Evolutionary conservation across 2,888 invertebrate genomes (phyloP), one percentile per base, ranked within the genome.

Genomic region (Eupelmus urozonus): DNA sequence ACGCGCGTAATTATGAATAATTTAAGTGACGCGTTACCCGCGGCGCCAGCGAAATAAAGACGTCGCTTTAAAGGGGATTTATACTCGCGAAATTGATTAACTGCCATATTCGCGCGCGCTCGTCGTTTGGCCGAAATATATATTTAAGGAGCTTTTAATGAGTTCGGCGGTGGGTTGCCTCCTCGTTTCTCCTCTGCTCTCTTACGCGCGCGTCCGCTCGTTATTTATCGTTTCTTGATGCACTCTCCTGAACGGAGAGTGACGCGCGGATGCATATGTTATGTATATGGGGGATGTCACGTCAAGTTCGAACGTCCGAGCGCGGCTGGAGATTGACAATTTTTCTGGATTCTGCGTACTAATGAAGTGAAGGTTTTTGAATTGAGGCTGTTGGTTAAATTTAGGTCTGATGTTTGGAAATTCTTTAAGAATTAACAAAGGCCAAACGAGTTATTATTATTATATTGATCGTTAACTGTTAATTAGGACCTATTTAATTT

Each of bases 81-180:
- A 49, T 60, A 60, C 60, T 60, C 34, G 70, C 49, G 20, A 59
- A 70, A 60, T 70, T 70, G 70, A 70, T 70, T 70, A 70, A 70
- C 45, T 49, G 20, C 49, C 70, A 55, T 40, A 13, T 55, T 16
- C 55, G 63, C 29, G 29, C n/a, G 57, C 16, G n/a, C 16, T 16
- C 60, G 34, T 29, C 20, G 40, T 16, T n/a, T n/a, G 34, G 1
- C 20, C 23, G 25, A 25, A 13, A 40, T 11, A 45, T 29, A 7
- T 18, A 29, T 16, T 16, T 16, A 34, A 45, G n/a, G 45, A 57
- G 59, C 27, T 49, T 67, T 67, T 70, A 70, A 70, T 59, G 70
- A 70, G 59, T 49, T 20, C 45, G 53, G n/a, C 53, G 34, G 49
- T 13, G 9, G 45, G 34, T n/a, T n/a, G 45, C 16, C 45, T 11